These are phyloP conservation scores for Nasua narica DNA, from an alignment of 2,797 vertebrate genomes.

Conservation along the genomic window DNA sequence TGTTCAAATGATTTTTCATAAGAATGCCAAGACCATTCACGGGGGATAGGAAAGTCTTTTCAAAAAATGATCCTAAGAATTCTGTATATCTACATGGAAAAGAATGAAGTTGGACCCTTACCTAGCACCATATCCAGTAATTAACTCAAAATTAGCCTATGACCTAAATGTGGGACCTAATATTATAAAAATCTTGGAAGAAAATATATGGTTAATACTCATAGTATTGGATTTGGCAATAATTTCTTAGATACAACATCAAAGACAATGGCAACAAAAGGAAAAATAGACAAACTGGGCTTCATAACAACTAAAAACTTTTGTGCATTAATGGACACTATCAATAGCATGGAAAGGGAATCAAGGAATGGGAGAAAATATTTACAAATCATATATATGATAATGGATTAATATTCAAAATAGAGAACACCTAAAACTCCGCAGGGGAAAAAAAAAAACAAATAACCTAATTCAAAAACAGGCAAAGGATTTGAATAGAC, in stretches of 20 bases:
- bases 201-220: not conserved
- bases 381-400: not conserved
- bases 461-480: not conserved
- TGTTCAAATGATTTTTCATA: not conserved
- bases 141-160: not conserved
- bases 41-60: not conserved
- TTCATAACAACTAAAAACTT: not conserved
- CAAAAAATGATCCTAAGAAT: not conserved
- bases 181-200: not conserved
- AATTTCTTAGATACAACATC: not conserved
- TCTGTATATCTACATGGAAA: not conserved
- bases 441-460: not conserved
- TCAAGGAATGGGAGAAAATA: not conserved
- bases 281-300: not conserved
- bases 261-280: not conserved
- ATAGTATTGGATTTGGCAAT: not conserved
- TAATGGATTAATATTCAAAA: not conserved
- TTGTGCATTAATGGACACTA: not conserved
- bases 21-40: not conserved
- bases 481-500: not conserved
- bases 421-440: not conserved
- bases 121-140: not conserved
- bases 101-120: not conserved
- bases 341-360: not conserved
- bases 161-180: not conserved